phyloP scores from a whole-genome alignment of 1,140 invertebrate genomes.

The Drosophila baimaii region DNA sequence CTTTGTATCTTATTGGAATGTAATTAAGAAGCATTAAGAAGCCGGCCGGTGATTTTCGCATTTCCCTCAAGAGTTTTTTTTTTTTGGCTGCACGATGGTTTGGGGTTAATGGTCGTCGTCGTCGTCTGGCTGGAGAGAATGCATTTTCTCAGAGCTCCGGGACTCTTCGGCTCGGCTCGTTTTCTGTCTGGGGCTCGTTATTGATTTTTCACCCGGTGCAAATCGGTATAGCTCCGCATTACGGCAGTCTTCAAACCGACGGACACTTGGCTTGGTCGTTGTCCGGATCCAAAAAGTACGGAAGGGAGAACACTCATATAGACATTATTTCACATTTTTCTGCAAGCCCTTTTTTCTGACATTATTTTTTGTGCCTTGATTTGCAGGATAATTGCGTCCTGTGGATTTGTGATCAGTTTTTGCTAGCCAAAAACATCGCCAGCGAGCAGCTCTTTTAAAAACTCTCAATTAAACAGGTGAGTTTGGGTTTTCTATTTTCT shows the following conservation, averaged over 20 bases:
- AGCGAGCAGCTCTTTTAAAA: neutral
- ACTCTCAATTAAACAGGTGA: conserved; percentile 19
- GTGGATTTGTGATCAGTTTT: conserved; percentile 35
- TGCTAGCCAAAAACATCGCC: conserved; percentile 6
- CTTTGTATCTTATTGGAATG: neutral
- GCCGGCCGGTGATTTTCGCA: conserved; percentile 31
- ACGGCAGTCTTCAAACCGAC: conserved; percentile 34
- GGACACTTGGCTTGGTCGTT: conserved; percentile 34
- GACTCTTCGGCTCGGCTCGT: conserved; percentile 35
- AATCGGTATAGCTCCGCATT: conserved; percentile 21
- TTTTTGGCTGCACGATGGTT: neutral
- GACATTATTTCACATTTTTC: neutral
- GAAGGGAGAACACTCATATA: neutral
- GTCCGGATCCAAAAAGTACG: conserved; percentile 25
- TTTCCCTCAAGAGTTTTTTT: neutral
- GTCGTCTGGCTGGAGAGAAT: conserved; percentile 34
- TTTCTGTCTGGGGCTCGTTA: conserved; percentile 46
- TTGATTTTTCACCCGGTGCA: conserved; percentile 51
- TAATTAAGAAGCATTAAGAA: neutral
- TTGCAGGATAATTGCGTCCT: conserved; percentile 24
- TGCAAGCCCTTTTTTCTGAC: neutral
- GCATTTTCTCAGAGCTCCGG: conserved; percentile 33
- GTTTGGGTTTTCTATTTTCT: neutral
- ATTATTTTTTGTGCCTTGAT: neutral
- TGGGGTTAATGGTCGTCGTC: conserved; percentile 20